These are phyloP conservation scores for Lordiphosa mommai DNA, from an alignment of 1,140 invertebrate species.

Conservation along the genomic window DNA sequence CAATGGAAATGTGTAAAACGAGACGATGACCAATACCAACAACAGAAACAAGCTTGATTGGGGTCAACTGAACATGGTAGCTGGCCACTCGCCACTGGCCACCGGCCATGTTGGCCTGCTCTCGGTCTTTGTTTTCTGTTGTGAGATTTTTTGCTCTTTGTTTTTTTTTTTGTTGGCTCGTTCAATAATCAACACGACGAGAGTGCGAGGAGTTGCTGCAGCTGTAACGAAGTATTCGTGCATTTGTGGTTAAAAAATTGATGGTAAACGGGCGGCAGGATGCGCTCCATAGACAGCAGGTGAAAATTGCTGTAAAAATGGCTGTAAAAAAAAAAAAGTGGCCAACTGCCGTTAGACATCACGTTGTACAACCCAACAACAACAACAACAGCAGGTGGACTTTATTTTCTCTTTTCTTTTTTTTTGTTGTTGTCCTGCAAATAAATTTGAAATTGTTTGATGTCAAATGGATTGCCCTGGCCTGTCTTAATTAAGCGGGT, in stretches of 20 bases:
- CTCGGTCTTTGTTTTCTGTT: conserved; percentile 8
- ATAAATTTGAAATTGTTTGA: conserved; percentile 38
- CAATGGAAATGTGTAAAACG: conserved; percentile 46
- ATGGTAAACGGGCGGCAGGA: background rate
- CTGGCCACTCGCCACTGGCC: conserved; percentile 3
- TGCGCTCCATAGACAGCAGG: conserved; percentile 20
- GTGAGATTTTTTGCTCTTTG: conserved; percentile 34
- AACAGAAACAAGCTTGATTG: conserved; percentile 49
- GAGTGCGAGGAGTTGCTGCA: conserved; percentile 4
- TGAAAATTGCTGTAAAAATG: conserved; percentile 54
- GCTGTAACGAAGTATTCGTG: conserved; percentile 24
- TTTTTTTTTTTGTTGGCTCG: conserved; percentile 16
- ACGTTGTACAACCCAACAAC: background rate
- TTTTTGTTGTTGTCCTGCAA: conserved; percentile 9
- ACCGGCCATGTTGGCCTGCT: conserved; percentile 6
- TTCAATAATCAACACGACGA: conserved; percentile 45
- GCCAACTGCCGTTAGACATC: conserved; percentile 9
- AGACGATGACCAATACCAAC: conserved; percentile 41
- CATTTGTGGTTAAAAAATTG: conserved; percentile 58
- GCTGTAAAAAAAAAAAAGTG: conserved; percentile 16
- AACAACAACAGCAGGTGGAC: background rate
- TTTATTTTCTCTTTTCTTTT: background rate
- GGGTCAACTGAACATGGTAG: conserved; percentile 51
- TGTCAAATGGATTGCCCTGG: conserved; percentile 15
- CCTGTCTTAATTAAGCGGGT: conserved; percentile 45